Base-by-base conservation (phyloP, 2,113 vertebrate genomes). In the Salvelinus namaycush region DNA sequence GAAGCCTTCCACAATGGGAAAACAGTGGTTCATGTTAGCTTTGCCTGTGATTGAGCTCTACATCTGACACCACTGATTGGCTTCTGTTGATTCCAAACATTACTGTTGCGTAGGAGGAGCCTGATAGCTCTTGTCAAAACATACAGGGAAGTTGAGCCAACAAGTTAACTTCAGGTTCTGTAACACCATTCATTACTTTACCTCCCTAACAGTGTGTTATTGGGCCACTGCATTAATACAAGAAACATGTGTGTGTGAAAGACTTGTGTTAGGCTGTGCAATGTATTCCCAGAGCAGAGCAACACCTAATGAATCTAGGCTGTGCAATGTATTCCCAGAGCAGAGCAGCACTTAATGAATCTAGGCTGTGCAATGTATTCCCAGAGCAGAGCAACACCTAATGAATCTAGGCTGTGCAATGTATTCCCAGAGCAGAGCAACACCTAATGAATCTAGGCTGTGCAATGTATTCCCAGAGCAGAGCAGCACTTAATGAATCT, bases 91-190 rank as follows among this genome's bases (percentile, higher is more conserved):
- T 74, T 72, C 77, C 27, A 81, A 57, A 26, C 68, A 14, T 64
- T 77, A 48, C 54, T 77, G 70, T 74, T 76, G 18, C 6, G 0
- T 73, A 74, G 70, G 26, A 76, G 72, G 68, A 70, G 76, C 26
- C 20, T 18, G 66, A 77, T 68, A 3, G 14, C 54, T 80, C 51
- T 68, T 80, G 70, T 85, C 66, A 73, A 84, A 86, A 85, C 74
- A 84, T 77, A 70, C 57, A 49, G 2, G 3, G 11, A 13, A 67
- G 51, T 57, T 57, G 54, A 57, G 54, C 14, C 4, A 20, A 57
- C 39, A 39, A 18, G 16, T 18, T 3, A 18, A 1, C 7, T 39
- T 39, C 8, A 4, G 2, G 16, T 20, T 57, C 1, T 57, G 54
- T 3, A 20, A 20, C 16, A 57, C 16, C 54, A 11, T 39, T 39